Base-by-base conservation (phyloP, 1,140 invertebrate genomes). In the Berghia stephanieae region DNA sequence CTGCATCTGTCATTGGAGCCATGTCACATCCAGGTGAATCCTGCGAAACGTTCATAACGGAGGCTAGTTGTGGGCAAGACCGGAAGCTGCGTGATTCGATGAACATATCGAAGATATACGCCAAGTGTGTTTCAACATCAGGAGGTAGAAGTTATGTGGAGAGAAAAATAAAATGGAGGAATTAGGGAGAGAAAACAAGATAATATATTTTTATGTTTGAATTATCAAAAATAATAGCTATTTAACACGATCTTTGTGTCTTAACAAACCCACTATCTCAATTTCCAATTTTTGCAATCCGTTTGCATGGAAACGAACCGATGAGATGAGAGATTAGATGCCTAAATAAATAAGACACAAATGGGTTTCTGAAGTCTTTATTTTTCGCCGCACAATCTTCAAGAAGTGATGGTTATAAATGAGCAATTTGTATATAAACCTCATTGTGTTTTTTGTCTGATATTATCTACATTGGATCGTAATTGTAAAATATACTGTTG, bases 361-460 rank as follows among this genome's bases (percentile, higher is more conserved):
- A 73, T 6, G n/a, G 0, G 27, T 1, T 4, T 13, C 16, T 55
- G 16, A 73, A 55, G 44, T n/a, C n/a, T 18, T 52, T 31, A 97
- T 70, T 92, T 92, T 85, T 93, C 95, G 52, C 93, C 94, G 90
- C 36, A 87, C 85, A 80, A 78, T 40, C 81, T 8, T 79, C 60
- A 71, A 75, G 31, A 71, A 75, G 71, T 31, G 68, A 27, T 60
- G 31, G 13, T 21, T 46, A 38, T n/a, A 46, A 71, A 44, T 46
- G 40, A 13, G n/a, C n/a, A 46, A 43, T 6, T 16, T 10, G 49
- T 18, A 71, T 46, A 24, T 13, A 40, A 36, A 40, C 31, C 66
- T 10, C 24, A 8, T 63, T 10, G 8, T 18, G 27, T 27, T 18
- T 31, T 31, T 63, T 63, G 13, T 10, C 27, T 10, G 27, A 21